Evolutionary conservation across 2,113 vertebrate species (phyloP).

Genomic region (Phrynosoma platyrhinos): DNA sequence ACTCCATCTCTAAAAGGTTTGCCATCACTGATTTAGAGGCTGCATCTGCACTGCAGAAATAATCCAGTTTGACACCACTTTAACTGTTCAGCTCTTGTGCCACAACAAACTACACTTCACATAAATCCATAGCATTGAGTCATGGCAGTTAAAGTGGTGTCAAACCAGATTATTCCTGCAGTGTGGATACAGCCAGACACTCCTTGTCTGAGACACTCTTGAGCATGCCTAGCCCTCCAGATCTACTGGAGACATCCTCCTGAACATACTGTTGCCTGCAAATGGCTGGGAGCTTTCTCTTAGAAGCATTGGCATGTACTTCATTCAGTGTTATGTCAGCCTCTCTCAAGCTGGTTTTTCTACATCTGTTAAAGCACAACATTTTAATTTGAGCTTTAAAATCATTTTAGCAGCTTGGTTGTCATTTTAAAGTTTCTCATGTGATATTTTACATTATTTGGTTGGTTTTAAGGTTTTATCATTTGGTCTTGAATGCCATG

Average conservation of each 20-base stretch:
- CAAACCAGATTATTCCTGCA: too few species aligned
- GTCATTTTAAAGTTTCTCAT: background rate
- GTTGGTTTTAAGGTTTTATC: background rate
- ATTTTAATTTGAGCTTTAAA: background rate
- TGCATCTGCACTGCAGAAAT: too few species aligned
- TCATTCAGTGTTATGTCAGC: background rate
- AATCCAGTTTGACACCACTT: too few species aligned
- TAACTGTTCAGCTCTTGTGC: too few species aligned
- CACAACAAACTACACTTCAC: too few species aligned
- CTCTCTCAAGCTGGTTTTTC: background rate
- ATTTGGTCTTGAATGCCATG: background rate
- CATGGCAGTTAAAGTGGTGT: too few species aligned
- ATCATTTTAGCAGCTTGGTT: background rate
- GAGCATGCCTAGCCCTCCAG: background rate
- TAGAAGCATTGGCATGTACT: background rate
- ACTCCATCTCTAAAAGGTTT: background rate
- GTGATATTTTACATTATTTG: background rate
- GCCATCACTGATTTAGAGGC: background rate
- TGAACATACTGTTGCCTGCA: too few species aligned
- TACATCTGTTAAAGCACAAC: background rate
- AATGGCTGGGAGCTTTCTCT: too few species aligned
- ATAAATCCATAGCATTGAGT: too few species aligned
- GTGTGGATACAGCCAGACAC: too few species aligned
- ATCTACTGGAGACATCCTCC: background rate
- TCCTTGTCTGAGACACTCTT: background rate